Conservation (phyloP, 1,140 invertebrate genomes). For the Anastrepha ludens region DNA sequence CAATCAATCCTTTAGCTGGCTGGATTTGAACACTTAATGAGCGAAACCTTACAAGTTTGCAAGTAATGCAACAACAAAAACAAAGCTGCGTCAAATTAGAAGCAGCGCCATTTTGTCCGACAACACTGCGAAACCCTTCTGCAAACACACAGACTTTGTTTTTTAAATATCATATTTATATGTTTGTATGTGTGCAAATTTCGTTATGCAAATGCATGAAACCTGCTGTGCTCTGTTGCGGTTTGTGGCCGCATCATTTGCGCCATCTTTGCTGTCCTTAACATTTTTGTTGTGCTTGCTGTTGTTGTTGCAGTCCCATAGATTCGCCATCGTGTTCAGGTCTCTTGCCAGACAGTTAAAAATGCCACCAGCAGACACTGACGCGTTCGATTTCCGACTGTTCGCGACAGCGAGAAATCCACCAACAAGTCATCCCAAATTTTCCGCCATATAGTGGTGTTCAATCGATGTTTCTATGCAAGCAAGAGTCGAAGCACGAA, state of each 20-base stretch:
- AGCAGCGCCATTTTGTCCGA: constrained; percentile 31
- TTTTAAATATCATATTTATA: background rate
- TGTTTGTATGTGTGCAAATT: background rate
- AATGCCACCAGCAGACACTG: constrained; percentile 47
- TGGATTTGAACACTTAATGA: constrained; percentile 14
- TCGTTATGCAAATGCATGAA: constrained; percentile 13
- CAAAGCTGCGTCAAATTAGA: background rate
- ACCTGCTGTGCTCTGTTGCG: background rate
- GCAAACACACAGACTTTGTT: background rate
- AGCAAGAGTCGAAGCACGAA: constrained; percentile 22
- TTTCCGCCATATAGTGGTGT: background rate
- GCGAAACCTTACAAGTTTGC: constrained; percentile 11
- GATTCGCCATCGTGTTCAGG: background rate
- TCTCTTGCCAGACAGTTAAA: background rate
- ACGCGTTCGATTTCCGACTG: background rate
- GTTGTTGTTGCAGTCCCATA: background rate
- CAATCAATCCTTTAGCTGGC: background rate
- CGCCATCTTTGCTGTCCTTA: constrained; percentile 37
- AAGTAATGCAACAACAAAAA: background rate
- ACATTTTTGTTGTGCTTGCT: background rate
- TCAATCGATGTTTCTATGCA: background rate
- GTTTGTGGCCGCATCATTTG: constrained; percentile 38
- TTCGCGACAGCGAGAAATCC: background rate
- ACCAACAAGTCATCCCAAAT: background rate
- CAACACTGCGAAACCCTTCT: background rate